Conservation (phyloP, 2,113 vertebrate species). For the Burhinus oedicnemus region DNA sequence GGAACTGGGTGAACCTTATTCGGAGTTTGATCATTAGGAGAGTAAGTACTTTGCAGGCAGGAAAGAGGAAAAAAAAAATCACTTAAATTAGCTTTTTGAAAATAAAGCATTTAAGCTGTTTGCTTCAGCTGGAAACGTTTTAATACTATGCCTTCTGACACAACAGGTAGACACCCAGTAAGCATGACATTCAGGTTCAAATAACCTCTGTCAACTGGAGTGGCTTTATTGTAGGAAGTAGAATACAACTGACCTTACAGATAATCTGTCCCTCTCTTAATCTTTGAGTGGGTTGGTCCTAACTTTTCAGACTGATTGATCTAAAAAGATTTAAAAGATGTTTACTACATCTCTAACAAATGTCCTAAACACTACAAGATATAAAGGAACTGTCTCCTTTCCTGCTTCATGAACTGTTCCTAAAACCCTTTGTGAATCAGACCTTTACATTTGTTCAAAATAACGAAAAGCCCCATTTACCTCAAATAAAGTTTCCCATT, state of each 20-base stretch:
- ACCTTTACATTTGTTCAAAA: not conserved
- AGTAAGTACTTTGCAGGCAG: not conserved
- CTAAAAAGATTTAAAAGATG: not conserved
- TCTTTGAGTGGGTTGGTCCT: not conserved
- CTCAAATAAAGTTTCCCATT: not conserved
- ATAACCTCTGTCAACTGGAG: not conserved
- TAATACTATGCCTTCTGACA: not conserved
- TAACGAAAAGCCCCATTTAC: not conserved
- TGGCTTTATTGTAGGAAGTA: not conserved
- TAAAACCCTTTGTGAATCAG: not conserved
- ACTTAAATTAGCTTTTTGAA: not conserved
- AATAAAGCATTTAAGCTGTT: not conserved
- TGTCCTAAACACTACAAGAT: not conserved
- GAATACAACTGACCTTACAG: not conserved
- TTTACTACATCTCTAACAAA: not conserved
- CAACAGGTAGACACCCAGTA: not conserved
- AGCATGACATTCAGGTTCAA: not conserved
- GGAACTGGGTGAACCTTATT: not conserved
- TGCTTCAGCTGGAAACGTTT: not conserved
- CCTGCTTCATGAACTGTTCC: not conserved
- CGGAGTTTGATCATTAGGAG: not conserved
- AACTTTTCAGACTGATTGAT: not conserved
- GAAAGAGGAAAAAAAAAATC: not conserved
- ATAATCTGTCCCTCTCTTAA: not conserved
- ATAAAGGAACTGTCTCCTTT: not conserved